Evolutionary conservation across 2,113 vertebrate species (phyloP).

Genomic region (Phycodurus eques): DNA sequence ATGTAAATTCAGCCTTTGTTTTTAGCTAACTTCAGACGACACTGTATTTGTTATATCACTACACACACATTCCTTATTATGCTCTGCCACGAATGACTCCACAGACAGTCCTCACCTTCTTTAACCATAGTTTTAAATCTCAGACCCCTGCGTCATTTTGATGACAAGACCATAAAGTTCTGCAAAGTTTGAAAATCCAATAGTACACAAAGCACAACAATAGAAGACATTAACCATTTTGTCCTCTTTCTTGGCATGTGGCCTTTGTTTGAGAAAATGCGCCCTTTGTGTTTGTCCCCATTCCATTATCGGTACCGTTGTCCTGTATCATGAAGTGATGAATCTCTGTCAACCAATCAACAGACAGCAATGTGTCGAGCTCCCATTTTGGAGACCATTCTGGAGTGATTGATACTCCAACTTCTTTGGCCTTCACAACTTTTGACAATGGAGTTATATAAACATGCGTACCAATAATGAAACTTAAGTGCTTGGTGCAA

Average conservation of each 20-base stretch:
- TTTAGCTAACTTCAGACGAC: background rate
- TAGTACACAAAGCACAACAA: background rate
- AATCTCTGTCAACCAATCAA: background rate
- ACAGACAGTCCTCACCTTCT: background rate
- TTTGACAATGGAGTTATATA: background rate
- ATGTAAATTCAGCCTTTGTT: background rate
- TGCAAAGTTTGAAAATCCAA: background rate
- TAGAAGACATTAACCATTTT: background rate
- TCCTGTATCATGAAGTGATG: background rate
- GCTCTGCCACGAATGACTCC: background rate
- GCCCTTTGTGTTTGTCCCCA: background rate
- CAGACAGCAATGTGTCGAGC: background rate
- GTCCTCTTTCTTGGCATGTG: background rate
- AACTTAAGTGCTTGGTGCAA: background rate
- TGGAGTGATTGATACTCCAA: background rate
- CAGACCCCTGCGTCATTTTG: background rate
- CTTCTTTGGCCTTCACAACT: background rate
- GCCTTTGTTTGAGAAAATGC: constrained; percentile 6
- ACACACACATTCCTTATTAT: background rate
- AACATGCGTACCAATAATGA: background rate
- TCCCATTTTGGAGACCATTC: background rate
- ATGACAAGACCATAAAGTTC: background rate
- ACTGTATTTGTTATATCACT: background rate
- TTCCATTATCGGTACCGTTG: background rate
- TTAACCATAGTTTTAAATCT: background rate